phyloP scores from a whole-genome alignment of 2,113 vertebrate genomes.

The Cyanocitta stelleri region DNA sequence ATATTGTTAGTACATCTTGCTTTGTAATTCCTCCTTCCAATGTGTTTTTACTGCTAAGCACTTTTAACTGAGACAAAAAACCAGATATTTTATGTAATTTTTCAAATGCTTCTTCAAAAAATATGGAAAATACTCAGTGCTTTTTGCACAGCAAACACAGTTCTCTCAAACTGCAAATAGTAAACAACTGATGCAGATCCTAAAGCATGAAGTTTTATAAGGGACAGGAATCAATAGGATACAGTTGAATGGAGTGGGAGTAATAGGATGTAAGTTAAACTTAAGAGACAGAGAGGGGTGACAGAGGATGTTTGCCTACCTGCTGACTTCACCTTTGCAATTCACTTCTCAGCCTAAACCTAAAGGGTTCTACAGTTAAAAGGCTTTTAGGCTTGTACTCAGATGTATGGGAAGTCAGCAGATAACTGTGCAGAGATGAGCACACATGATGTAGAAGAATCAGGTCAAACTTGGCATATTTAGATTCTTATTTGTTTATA shows the following conservation, averaged over 20 bases:
- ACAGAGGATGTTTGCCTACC: neutral
- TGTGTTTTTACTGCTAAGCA: neutral
- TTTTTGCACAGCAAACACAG: neutral
- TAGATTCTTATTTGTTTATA: neutral
- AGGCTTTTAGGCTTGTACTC: neutral
- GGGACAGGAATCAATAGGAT: neutral
- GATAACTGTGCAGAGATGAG: neutral
- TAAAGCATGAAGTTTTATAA: neutral
- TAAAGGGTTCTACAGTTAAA: neutral
- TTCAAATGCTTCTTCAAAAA: neutral
- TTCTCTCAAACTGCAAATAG: neutral
- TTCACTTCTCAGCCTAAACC: neutral
- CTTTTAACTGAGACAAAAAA: neutral
- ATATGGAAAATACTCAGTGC: neutral
- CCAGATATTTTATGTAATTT: neutral
- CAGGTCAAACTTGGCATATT: neutral
- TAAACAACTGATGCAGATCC: neutral
- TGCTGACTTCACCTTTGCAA: neutral
- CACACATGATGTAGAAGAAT: neutral
- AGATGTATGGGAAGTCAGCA: neutral
- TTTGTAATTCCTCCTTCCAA: neutral
- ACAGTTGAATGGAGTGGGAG: neutral
- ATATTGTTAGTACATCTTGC: neutral
- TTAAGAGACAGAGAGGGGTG: neutral
- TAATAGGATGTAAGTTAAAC: neutral